Evolutionary conservation across 2,113 vertebrate species (phyloP).

Genomic region (Brienomyrus brachyistius): DNA sequence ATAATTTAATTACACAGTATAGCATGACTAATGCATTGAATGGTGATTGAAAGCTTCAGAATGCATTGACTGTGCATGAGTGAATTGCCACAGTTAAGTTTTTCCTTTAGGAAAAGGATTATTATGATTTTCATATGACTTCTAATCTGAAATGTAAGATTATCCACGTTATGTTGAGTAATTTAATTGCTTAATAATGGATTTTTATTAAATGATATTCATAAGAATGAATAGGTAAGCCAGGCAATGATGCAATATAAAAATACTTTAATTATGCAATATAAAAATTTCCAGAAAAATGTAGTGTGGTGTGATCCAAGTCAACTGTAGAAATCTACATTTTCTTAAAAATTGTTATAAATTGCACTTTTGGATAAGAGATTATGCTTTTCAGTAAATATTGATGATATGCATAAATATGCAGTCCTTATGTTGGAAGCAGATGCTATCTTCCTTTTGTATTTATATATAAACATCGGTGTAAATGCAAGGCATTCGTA

Average conservation of each 20-base stretch:
- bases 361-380: not conserved
- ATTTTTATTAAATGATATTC: not conserved
- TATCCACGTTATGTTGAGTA: not conserved
- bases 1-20: not conserved
- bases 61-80: not conserved
- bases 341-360: not conserved
- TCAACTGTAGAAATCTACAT: not conserved
- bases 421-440: not conserved
- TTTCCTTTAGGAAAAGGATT: not conserved
- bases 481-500: not conserved
- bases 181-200: not conserved
- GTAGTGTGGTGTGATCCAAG: not conserved
- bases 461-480: not conserved
- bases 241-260: not conserved
- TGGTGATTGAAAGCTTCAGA: not conserved
- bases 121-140: not conserved
- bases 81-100: not conserved
- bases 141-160: not conserved
- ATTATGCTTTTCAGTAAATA: not conserved
- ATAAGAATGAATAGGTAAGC: not conserved
- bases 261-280: not conserved
- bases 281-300: not conserved
- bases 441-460: not conserved
- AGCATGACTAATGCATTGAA: not conserved
- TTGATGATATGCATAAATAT: constrained; percentile 2